Evolutionary conservation across 2,113 vertebrate genomes (phyloP), one percentile per base, ranked within the genome.

Genomic region (Colinus virginianus): DNA sequence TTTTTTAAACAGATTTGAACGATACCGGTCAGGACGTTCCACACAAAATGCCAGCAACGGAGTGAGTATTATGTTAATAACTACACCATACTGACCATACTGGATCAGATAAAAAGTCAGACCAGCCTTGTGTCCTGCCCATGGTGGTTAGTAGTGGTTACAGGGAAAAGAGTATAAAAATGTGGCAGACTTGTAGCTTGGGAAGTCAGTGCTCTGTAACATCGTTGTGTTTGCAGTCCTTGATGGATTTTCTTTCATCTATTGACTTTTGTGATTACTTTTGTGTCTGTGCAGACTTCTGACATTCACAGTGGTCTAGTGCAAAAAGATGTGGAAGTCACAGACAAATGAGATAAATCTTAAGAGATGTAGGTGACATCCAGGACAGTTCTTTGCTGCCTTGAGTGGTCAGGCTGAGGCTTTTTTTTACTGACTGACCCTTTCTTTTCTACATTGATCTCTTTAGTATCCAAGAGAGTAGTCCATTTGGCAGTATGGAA

Each of bases 1-100:
- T 62, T 89, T 34, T 23, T 59, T 51, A 19, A 3, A 71, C 94
- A 99, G 99, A 97, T 99, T 99, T 32, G 99, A 99, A 83, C 96
- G 99, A 75, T 99, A 98, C 92, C 97, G 99, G 68, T 98, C 98
- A 0, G 98, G 99, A 83, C 98, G 98, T 86, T 97, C 98, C 1
- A 97, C 97, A 85, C 99, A 99, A 94, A 98, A 97, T 12, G 91
- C 98, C 97, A 99, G 98, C 96, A 99, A 99, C 32, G 99, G 99
- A 95, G 99, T 99, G 97, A 99, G 99, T 98, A 5, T 51, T 30
- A 0, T n/a, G 7, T 34, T 75, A 77, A 84, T 49, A 88, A 48
- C 61, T 63, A 6, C 53, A 32, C 43, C 53, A 1, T 2, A 2
- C 42, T 22, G 30, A 19, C 48, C 0, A 0, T 7, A 4, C 14